These are phyloP conservation scores for Melanotaenia pygmaea DNA, from an alignment of 2,797 vertebrate genomes.

Conservation along the genomic window DNA sequence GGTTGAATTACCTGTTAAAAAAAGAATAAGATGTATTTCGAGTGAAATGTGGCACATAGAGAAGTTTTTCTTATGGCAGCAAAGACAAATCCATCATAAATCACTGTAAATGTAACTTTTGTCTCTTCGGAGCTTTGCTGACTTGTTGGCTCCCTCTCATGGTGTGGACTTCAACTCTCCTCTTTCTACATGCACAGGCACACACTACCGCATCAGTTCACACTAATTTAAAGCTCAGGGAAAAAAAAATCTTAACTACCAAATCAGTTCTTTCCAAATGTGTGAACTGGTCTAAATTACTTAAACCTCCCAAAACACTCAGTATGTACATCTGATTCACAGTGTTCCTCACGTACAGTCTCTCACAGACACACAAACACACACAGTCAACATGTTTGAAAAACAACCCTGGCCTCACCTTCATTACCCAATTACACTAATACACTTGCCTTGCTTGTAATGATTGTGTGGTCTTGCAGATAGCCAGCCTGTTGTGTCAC, in stretches of 20 bases:
- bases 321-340: conserved; percentile 3
- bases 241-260: not conserved
- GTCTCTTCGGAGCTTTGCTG: conserved; percentile 23
- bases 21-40: not conserved
- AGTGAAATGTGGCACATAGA: not conserved
- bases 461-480: conserved; percentile 74
- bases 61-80: not conserved
- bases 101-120: not conserved
- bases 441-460: conserved; percentile 63
- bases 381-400: conserved; percentile 39
- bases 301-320: not conserved
- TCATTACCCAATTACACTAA: conserved; percentile 74
- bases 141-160: conserved; percentile 56
- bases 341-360: conserved; percentile 6
- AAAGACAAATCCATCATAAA: conserved; percentile 12
- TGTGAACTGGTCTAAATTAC: conserved; percentile 6
- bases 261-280: conserved; percentile 1
- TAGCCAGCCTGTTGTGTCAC: conserved; percentile 59
- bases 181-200: conserved; percentile 3
- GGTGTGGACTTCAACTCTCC: conserved; percentile 21
- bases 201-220: conserved; percentile 1
- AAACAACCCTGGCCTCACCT: conserved; percentile 58
- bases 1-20: conserved; percentile 28
- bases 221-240: conserved; percentile 6
- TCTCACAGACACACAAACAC: not conserved